These are phyloP conservation scores for Aporophyla nigra DNA, from an alignment of 2,888 invertebrate species.

Conservation along the genomic window DNA sequence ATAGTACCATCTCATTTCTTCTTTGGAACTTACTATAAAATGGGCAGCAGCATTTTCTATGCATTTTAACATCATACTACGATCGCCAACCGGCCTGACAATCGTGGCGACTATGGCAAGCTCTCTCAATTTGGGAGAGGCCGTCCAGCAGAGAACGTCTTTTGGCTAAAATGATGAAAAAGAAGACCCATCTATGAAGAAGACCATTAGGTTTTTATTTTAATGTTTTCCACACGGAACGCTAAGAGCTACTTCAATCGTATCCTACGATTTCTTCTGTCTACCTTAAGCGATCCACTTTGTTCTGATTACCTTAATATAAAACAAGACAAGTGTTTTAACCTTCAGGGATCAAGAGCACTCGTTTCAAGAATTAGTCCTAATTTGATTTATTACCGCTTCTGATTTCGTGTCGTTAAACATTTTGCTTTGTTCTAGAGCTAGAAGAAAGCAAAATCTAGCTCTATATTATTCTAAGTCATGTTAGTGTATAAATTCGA, in stretches of 20 bases:
- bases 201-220: neutral
- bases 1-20: no score
- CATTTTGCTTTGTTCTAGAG: neutral
- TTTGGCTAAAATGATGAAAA: no score
- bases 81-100: no score
- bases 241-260: neutral
- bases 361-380: conserved; percentile 1
- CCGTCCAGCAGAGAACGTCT: no score
- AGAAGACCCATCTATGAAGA: no score
- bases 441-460: no score
- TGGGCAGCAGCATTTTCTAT: no score
- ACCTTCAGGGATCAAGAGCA: neutral
- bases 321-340: conserved; percentile 10
- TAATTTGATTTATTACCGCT: conserved; percentile 17
- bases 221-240: neutral
- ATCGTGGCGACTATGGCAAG: no score
- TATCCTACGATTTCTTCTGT: neutral
- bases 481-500: neutral
- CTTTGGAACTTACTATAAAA: no score
- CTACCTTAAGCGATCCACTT: conserved; percentile 10
- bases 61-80: no score
- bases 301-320: conserved; percentile 16
- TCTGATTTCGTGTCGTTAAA: conserved; percentile 1
- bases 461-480: no score
- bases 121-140: no score